A percentile compares a stretch with the other conserved stretches of the same genome.
Evolutionary conservation across 1,140 invertebrate genomes (phyloP).

Genomic region (Tetragnatha versicolor): DNA sequence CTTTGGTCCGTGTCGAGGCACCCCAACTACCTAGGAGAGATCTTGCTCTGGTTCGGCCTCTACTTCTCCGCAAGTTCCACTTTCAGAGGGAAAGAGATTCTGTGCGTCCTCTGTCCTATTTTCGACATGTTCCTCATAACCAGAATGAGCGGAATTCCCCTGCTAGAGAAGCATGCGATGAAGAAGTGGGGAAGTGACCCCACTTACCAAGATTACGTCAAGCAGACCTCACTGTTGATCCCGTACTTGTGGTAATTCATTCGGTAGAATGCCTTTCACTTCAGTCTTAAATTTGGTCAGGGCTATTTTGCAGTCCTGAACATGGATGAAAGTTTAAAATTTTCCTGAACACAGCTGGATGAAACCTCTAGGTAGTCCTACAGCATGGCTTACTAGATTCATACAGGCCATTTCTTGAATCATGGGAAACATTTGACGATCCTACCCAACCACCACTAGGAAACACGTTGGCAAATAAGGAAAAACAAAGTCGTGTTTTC

Average conservation of each 20-base stretch:
- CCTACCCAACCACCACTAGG: no score
- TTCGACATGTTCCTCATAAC: slow-evolving; percentile 61
- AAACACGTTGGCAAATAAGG: no score
- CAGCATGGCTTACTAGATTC: no score
- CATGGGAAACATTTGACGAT: no score
- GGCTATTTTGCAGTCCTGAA: no score
- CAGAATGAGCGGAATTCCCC: slow-evolving; percentile 62
- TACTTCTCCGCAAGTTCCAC: slow-evolving; percentile 88
- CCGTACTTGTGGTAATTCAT: slow-evolving; percentile 61
- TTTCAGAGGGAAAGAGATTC: slow-evolving; percentile 76
- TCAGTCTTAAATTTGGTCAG: no score
- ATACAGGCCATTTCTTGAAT: no score
- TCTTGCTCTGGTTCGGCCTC: slow-evolving; percentile 91
- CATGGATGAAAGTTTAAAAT: no score
- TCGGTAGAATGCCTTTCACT: no score
- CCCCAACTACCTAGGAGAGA: slow-evolving; percentile 96
- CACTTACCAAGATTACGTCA: slow-evolving; percentile 60
- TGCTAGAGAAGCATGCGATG: slow-evolving; percentile 60
- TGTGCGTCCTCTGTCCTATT: slow-evolving; percentile 62
- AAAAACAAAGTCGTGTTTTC: no score
- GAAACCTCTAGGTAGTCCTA: no score
- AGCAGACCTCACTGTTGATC: slow-evolving; percentile 61
- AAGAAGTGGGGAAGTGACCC: slow-evolving; percentile 61
- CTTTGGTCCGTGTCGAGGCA: slow-evolving; percentile 89
- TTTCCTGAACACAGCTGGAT: no score